Evolutionary conservation across 1,140 invertebrate species (phyloP), one percentile per base, ranked within the genome.

Genomic region (Drosophila fuyamai): DNA sequence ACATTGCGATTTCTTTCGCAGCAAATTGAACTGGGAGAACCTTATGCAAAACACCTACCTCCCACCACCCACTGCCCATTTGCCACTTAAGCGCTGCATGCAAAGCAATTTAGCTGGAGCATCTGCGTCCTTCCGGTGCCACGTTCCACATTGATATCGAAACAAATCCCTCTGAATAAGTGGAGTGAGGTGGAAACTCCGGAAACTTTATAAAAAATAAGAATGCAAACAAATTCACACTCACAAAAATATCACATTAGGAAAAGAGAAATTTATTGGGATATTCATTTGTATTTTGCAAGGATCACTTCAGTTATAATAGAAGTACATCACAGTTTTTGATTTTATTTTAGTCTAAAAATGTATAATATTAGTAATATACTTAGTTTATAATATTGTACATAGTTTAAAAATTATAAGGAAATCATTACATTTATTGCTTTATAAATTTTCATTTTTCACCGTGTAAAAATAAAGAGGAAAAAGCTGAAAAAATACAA

Each of bases 1-100:
- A 89, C 84, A 74, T 89, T 68, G 67, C 66, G 51, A 79, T 88
- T 76, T 77, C 66, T 68, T 79, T 84, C 46, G 73, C 81, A 91
- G 74, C 75, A 88, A 81, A 91, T 91, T 91, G 85, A 90, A 85
- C 63, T 44, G 61, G 53, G n/a, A 29, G 56, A 40, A 35, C 10
- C 60, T 43, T 41, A 43, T 38, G 55, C 23, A 32, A 63, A 60
- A 60, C 27, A 12, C 29, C 55, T 40, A 16, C 27, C 38, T 12
- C 53, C 23, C 53, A 32, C 4, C 38, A 40, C 18, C 40, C 41
- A 16, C 50, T 48, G 47, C 46, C 65, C 47, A 68, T 53, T 76
- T 76, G 48, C 61, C 73, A 76, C 72, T 76, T 76, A 76, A 76
- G 73, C 73, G 63, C 50, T 80, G 77, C 76, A 79, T 75, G 68